Base-by-base conservation (phyloP, 2,797 vertebrate species). In the Choloepus didactylus region DNA sequence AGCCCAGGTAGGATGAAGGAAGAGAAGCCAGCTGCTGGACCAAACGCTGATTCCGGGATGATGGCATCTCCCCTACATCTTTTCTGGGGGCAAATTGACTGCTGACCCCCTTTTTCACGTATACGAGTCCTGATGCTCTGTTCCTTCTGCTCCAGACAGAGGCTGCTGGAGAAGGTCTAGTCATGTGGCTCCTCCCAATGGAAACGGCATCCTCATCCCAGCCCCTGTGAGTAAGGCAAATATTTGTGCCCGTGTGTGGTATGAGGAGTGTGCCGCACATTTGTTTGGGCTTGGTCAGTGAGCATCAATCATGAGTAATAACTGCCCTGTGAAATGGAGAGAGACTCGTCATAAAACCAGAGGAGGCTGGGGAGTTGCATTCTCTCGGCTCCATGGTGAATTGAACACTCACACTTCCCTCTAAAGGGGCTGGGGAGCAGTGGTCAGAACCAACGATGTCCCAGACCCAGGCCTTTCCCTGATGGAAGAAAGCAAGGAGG, bases 341-440 rank as follows among this genome's bases (percentile, higher is more conserved):
- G 66, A 86, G 95, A 97, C 96, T 97, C 95, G 0, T 69, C 83
- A 38, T 97, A 97, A 96, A 97, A 95, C 86, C 64, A 62, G 82
- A 2, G 8, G 66, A 89, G 84, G 35, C 59, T 0, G 23, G 38
- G 56, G 59, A 89, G 81, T 83, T 82, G 70, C 51, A 9, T 92
- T 95, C 95, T 66, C 66, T 9, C 5, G 4, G 41, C 60, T 59
- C 60, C 62, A 0, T 0, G 0, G 44, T 12, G 69, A 56, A 21
- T 21, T 25, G 66, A 87, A 14, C 29, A 6, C 41, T 38, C 59
- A 35, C 12, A 23, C 35, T 9, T 46, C 51, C 64, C 54, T 72
- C 41, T 51, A 5, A 38, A 0, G 1, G 29, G 44, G 12, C 16
- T 27, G 29, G 31, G 49, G 9, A 67, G n/a, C 70, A 5, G 38